Evolutionary conservation across 2,797 vertebrate genomes (phyloP), one percentile per base, ranked within the genome.

Genomic region (Galago senegalensis): DNA sequence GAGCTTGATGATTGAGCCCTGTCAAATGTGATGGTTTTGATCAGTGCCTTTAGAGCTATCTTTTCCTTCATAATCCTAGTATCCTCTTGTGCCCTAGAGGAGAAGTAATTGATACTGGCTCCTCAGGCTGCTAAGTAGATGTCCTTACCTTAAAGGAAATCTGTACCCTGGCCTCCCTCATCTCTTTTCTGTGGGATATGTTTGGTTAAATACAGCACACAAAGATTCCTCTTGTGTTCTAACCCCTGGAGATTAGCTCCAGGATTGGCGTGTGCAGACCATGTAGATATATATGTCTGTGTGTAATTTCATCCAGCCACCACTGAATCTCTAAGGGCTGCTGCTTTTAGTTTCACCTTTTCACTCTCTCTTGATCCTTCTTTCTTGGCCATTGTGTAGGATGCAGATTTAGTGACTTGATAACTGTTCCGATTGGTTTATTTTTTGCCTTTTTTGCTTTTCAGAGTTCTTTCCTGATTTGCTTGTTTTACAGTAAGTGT

Each of bases 191-290:
- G 37, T 53, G 2, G 84, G 93, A 23, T 90, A 10, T 86, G 20
- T 96, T 94, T 97, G 89, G n/a, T 87, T 95, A 89, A 94, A 60
- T 97, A 58, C 95, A 70, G 49, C 80, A 81, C 63, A 87, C 84
- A 91, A 70, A 92, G 83, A 69, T 92, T 93, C 58, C 89, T 93
- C 88, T 89, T 95, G 56, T 94, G 40, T 65, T 86, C 60, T 88
- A 83, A 61, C 53, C 72, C 40, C 85, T 83, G 69, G 95, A 96
- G 87, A 86, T 88, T 58, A 94, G 93, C 67, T 76, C 29, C 31
- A n/a, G 84, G 56, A 37, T 83, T 89, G 81, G 79, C 53, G 92
- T 96, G 80, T 79, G 20, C 76, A 82, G 63, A 69, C 25, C 70
- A 4, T 53, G 88, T 56, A 88, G 79, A 79, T 93, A 65, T 87